Conservation (phyloP, 2,888 invertebrate genomes). For the Leptinotarsa juncta region DNA sequence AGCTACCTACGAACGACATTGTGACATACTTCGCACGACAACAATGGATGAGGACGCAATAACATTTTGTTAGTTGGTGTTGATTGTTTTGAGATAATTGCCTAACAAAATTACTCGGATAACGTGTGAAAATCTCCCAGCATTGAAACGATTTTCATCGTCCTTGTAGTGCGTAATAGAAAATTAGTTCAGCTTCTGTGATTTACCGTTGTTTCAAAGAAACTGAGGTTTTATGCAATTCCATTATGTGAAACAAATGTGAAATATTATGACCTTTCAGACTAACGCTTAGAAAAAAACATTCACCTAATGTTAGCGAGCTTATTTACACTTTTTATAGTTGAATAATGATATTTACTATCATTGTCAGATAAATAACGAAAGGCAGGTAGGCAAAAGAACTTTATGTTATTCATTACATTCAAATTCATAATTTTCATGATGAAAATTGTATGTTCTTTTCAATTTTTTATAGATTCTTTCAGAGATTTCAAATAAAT, state of each 20-base stretch:
- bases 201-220: background rate
- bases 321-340: too few relatives aligned
- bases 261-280: too few relatives aligned
- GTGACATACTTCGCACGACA: conserved; percentile 17
- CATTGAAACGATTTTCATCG: conserved; percentile 8
- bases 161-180: conserved; percentile 7
- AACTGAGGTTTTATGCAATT: background rate
- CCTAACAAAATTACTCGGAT: conserved; percentile 7
- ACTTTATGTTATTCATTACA: too few relatives aligned
- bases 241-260: background rate
- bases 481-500: too few relatives aligned
- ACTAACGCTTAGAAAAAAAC: too few relatives aligned
- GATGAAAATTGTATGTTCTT: too few relatives aligned
- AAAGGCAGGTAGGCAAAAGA: too few relatives aligned
- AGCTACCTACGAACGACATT: conserved; percentile 4
- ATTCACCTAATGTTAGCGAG: too few relatives aligned
- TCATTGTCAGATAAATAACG: too few relatives aligned
- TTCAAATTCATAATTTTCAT: too few relatives aligned
- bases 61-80: conserved; percentile 21
- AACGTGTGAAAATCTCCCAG: conserved; percentile 19
- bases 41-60: conserved; percentile 14
- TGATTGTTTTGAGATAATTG: conserved; percentile 11
- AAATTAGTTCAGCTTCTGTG: conserved; percentile 17
- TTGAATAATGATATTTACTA: too few relatives aligned
- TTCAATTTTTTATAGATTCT: too few relatives aligned